Base-by-base conservation (phyloP, 1,140 invertebrate genomes). In the Macrotrachela quadricornifera region DNA sequence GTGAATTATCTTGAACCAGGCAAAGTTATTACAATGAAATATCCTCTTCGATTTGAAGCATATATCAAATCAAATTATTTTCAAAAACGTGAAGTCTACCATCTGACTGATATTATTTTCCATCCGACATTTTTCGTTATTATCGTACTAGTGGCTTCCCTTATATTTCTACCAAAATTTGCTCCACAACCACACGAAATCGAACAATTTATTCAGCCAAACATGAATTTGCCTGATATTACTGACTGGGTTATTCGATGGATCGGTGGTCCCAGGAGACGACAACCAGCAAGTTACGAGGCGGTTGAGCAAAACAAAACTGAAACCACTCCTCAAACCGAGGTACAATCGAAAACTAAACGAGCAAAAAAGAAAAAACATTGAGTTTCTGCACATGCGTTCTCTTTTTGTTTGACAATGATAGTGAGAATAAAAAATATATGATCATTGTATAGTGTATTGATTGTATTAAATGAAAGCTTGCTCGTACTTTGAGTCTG, bases 1-100 rank as follows among this genome's bases (percentile, higher is more conserved):
- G 79, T 94, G 0, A 92, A 92, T 70, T 78, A 85, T 61, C 79
- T 94, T 50, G 85, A 91, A 65, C 83, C 83, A 0, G 80, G 80
- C 1, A 78, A 83, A 68, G 63, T 63, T 49, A 51, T 30, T 49
- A 41, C 52, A 57, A 52, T 91, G 48, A 78, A 81, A 4, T 90
- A 90, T 69, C 85, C 86, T 11, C 71, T 92, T 45, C 78, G 80
- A 65, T 77, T 91, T 71, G 84, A 83, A 62, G 74, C 81, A 1
- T 57, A 80, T 18, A 77, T 77, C 14, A 77, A 76, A 49, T 81
- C 79, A 57, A 79, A 80, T 59, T 92, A 88, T 71, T 92, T 91
- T 69, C 83, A 88, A 73, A 69, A 80, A 14, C 70, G 86, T 46
- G 86, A 91, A 65, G 84, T 87, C 61, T 88, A 84, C 84, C 76